Conservation (phyloP, 1,140 invertebrate genomes). For the Nomia melanderi region DNA sequence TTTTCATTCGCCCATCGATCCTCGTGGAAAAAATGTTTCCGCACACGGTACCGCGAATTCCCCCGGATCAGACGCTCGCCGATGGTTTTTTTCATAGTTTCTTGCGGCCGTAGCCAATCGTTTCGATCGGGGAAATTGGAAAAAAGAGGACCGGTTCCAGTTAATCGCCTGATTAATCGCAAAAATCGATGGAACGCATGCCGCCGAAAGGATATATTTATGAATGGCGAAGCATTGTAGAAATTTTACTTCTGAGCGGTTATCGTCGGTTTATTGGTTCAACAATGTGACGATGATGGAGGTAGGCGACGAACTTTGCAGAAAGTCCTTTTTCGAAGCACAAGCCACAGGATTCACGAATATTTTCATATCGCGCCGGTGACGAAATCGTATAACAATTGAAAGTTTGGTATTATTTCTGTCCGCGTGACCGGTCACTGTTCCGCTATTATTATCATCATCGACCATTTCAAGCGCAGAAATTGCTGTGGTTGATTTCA, state of each 20-base stretch:
- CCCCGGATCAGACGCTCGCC: neutral
- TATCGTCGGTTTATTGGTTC: slow-evolving; percentile 15
- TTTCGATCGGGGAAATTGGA: neutral
- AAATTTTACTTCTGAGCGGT: too few relatives aligned
- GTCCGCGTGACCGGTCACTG: neutral
- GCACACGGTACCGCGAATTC: neutral
- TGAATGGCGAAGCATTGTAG: slow-evolving; percentile 23
- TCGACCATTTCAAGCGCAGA: neutral
- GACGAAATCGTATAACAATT: slow-evolving; percentile 20
- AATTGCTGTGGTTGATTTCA: neutral
- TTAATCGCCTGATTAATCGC: slow-evolving; percentile 25
- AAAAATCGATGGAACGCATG: neutral
- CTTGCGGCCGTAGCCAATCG: neutral
- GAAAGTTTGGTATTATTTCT: neutral
- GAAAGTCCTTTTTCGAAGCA: too few relatives aligned
- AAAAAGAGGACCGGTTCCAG: neutral
- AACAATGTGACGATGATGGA: neutral
- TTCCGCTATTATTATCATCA: neutral
- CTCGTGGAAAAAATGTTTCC: neutral
- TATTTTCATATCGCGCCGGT: too few relatives aligned
- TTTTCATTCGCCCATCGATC: neutral
- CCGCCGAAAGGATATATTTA: slow-evolving; percentile 14
- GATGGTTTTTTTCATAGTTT: neutral
- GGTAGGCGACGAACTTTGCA: too few relatives aligned
- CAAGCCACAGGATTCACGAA: too few relatives aligned